phyloP scores from a whole-genome alignment of 2,113 vertebrate species.

The Ammodytes marinus region DNA sequence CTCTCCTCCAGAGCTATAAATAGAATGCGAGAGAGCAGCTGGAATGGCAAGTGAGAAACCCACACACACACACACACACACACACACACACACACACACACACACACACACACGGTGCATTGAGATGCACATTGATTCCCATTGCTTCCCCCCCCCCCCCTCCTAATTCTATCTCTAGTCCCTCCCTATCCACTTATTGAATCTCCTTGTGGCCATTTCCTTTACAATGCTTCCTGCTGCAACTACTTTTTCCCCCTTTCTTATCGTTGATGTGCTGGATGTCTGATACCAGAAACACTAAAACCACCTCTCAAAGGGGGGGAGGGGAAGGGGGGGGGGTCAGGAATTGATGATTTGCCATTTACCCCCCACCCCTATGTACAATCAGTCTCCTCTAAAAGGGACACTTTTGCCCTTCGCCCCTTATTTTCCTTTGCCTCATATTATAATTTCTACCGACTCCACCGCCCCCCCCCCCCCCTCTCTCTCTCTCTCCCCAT shows the following conservation, averaged over 20 bases:
- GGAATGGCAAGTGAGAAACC: constrained; percentile 82
- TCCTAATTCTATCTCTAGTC: constrained; percentile 57
- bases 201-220: constrained; percentile 65
- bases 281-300: constrained; percentile 30
- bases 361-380: neutral
- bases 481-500: neutral
- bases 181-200: constrained; percentile 67
- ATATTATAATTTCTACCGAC: constrained; percentile 43
- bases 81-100: constrained; percentile 52
- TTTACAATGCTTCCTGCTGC: constrained; percentile 57
- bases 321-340: too few species aligned
- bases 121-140: constrained; percentile 62
- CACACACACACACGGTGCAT: constrained; percentile 39
- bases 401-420: constrained; percentile 18
- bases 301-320: constrained; percentile 18
- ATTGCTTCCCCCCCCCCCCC: constrained; percentile 17
- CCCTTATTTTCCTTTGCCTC: constrained; percentile 28
- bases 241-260: constrained; percentile 9
- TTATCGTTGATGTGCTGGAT: constrained; percentile 26
- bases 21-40: constrained; percentile 84
- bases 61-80: constrained; percentile 60
- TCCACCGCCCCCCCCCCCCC: constrained; percentile 40
- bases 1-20: constrained; percentile 82
- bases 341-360: constrained; percentile 31
- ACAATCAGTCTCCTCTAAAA: constrained; percentile 9